Conservation (phyloP, 2,113 vertebrate genomes). For the Cheirogaleus medius region DNA sequence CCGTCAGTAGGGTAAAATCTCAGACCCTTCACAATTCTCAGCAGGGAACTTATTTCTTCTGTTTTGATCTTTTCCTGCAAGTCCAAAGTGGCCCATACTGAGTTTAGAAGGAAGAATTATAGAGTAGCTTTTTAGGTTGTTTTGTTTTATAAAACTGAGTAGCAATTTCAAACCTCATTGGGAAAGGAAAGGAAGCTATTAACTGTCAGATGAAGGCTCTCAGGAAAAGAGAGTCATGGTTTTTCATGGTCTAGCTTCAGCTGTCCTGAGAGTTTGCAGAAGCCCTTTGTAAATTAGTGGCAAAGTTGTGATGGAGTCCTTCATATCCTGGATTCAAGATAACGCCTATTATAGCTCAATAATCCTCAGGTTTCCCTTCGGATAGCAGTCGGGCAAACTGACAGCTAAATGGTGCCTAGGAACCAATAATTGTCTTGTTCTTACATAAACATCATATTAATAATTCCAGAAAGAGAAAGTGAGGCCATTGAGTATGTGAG, state of each 20-base stretch:
- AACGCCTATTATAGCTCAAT: not conserved
- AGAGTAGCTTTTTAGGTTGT: not conserved
- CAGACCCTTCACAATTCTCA: not conserved
- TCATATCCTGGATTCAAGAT: not conserved
- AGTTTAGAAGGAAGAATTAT: not conserved
- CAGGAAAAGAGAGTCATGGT: not conserved
- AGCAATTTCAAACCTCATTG: not conserved
- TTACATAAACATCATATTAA: not conserved
- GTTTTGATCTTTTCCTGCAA: not conserved
- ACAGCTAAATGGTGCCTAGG: not conserved
- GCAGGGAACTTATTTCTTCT: not conserved
- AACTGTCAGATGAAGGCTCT: not conserved
- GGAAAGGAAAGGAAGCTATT: not conserved
- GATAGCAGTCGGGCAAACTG: not conserved
- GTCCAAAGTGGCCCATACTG: not conserved
- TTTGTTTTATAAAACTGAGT: not conserved
- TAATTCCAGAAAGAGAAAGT: not conserved
- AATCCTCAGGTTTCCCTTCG: not conserved
- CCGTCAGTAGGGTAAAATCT: not conserved
- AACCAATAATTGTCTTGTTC: not conserved
- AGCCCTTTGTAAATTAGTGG: not conserved
- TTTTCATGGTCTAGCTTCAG: not conserved
- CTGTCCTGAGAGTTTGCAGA: not conserved
- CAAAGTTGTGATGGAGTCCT: not conserved
- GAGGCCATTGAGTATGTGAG: not conserved